These are phyloP conservation scores for Mesocricetus auratus DNA, from an alignment of 2,113 vertebrate genomes.

Conservation along the genomic window DNA sequence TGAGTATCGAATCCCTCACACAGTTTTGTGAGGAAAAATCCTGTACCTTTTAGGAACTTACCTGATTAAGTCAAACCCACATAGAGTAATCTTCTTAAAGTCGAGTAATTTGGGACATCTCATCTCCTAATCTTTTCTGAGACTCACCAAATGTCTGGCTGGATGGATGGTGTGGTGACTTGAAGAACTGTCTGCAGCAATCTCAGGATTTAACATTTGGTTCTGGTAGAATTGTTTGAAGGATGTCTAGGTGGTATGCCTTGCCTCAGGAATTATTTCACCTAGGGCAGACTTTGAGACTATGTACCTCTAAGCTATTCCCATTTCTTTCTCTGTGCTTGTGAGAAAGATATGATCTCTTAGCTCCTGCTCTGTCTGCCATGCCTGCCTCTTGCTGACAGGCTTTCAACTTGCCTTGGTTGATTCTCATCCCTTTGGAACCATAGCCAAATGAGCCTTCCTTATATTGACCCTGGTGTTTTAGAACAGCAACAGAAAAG, in stretches of 20 bases:
- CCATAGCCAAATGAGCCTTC: neutral
- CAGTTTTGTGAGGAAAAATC: neutral
- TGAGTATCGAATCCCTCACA: neutral
- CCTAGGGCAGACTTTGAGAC: neutral
- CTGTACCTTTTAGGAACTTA: neutral
- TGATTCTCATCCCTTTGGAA: neutral
- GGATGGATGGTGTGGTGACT: neutral
- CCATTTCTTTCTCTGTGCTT: neutral
- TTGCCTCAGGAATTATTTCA: neutral
- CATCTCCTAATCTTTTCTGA: neutral
- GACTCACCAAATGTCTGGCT: neutral
- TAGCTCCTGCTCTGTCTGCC: neutral
- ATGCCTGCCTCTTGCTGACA: neutral
- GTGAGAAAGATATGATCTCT: neutral
- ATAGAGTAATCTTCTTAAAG: neutral
- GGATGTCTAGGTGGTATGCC: neutral
- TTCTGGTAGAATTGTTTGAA: neutral
- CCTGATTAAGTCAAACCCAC: neutral
- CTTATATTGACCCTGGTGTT: neutral
- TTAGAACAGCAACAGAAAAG: neutral
- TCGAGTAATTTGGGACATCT: neutral
- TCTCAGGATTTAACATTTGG: neutral
- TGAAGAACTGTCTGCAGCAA: neutral
- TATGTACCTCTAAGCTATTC: neutral
- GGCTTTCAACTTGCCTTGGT: neutral